A percentile compares a stretch with the other conserved stretches of the same genome.
phyloP scores from a whole-genome alignment of 2,888 invertebrate genomes.

The Callyntrura sp. region DNA sequence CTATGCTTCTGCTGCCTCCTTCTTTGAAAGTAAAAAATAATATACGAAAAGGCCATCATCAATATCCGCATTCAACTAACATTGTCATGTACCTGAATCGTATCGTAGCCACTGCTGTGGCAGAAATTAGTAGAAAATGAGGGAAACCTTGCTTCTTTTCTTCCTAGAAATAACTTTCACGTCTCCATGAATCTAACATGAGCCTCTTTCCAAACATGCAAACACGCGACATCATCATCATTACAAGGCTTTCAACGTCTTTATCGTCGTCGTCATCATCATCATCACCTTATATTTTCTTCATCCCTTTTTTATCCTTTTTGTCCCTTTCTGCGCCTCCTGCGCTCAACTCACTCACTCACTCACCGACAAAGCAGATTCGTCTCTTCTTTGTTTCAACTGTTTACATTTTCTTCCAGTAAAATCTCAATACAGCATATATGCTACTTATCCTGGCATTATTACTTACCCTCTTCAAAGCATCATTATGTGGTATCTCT shows the following conservation, averaged over 20 bases:
- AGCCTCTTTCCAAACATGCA: background rate
- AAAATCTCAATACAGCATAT: no score
- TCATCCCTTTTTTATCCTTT: background rate
- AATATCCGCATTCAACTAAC: background rate
- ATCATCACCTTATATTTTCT: conserved; percentile 8
- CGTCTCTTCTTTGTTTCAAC: background rate
- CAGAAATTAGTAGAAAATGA: background rate
- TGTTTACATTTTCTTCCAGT: background rate
- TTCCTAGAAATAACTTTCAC: background rate
- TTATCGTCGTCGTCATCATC: background rate
- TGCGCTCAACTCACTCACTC: no score
- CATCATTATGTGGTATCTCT: no score
- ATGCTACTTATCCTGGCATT: background rate
- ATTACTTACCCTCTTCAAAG: background rate
- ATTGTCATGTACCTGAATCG: background rate
- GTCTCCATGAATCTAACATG: background rate
- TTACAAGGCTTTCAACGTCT: conserved; percentile 14
- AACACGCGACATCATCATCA: conserved; percentile 29
- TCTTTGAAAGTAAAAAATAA: conserved; percentile 16
- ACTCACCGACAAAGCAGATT: background rate
- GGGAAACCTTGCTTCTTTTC: background rate
- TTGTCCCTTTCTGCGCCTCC: background rate
- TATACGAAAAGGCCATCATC: background rate
- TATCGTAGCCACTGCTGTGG: no score
- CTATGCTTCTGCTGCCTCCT: background rate